phyloP scores from a whole-genome alignment of 2,888 invertebrate genomes.

The Melinaea menophilus region DNA sequence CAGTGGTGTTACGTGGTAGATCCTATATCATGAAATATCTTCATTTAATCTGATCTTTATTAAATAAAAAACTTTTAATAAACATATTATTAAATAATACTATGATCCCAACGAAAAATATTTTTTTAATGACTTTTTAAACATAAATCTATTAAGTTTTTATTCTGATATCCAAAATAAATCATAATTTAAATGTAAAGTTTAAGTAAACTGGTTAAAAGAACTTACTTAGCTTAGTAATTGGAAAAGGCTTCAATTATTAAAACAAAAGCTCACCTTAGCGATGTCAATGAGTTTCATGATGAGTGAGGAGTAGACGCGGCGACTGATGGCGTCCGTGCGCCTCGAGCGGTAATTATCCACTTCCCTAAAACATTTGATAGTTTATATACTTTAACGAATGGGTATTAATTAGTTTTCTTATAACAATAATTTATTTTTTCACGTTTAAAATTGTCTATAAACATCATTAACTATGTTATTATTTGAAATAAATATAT shows the following conservation, averaged over 20 bases:
- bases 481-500: too few species aligned
- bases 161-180: neutral
- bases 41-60: neutral
- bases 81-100: neutral
- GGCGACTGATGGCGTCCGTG: conserved; percentile 65
- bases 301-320: conserved; percentile 63
- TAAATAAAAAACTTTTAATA: neutral
- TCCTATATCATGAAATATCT: conserved; percentile 42
- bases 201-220: too few species aligned
- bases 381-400: conserved; percentile 11
- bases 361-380: conserved; percentile 53
- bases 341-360: conserved; percentile 63
- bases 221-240: too few species aligned
- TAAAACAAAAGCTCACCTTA: conserved; percentile 44
- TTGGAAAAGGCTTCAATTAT: too few species aligned
- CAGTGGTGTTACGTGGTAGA: conserved; percentile 50
- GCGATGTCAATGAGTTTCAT: conserved; percentile 72
- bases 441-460: too few species aligned
- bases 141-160: too few species aligned
- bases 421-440: neutral
- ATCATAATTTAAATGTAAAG: too few species aligned
- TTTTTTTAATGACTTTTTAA: too few species aligned
- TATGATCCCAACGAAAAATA: neutral
- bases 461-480: too few species aligned
- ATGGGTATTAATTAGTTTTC: neutral